A percentile compares a stretch with the other conserved stretches of the same genome.
Evolutionary conservation across 2,113 vertebrate genomes (phyloP).

Genomic region (Mastomys coucha): DNA sequence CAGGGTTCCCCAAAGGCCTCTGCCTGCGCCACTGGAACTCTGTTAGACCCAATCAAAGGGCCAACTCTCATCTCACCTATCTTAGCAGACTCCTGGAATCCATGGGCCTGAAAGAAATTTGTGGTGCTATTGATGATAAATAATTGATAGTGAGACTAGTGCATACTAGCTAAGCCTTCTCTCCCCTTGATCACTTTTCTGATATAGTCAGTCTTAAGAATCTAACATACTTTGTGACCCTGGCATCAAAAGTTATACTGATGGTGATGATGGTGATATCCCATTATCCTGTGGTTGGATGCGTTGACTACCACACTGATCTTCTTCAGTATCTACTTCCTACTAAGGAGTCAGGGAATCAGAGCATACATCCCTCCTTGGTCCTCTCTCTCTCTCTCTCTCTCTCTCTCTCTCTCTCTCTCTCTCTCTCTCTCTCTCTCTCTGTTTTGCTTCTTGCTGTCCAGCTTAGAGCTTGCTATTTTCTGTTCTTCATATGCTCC

Average conservation of each 20-base stretch:
- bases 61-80: neutral
- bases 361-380: neutral
- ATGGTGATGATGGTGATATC: too few species aligned
- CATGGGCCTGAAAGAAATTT: neutral
- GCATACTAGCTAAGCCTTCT: neutral
- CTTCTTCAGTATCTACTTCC: neutral
- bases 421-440: too few species aligned
- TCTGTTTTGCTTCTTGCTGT: neutral
- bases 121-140: neutral
- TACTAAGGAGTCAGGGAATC: rapidly evolving
- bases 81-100: neutral
- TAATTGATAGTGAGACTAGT: neutral
- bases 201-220: rapidly evolving
- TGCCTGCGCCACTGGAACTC: neutral
- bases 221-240: too few species aligned
- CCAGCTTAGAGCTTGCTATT: neutral
- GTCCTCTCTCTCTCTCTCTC: too few species aligned
- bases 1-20: neutral
- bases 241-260: rapidly evolving
- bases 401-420: too few species aligned
- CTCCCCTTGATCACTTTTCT: rapidly evolving
- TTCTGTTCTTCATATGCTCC: neutral
- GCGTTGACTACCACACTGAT: neutral
- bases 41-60: too few species aligned
- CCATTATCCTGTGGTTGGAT: too few species aligned